These are phyloP conservation scores for Drosophila asahinai DNA, from an alignment of 1,140 invertebrate genomes.

Conservation along the genomic window DNA sequence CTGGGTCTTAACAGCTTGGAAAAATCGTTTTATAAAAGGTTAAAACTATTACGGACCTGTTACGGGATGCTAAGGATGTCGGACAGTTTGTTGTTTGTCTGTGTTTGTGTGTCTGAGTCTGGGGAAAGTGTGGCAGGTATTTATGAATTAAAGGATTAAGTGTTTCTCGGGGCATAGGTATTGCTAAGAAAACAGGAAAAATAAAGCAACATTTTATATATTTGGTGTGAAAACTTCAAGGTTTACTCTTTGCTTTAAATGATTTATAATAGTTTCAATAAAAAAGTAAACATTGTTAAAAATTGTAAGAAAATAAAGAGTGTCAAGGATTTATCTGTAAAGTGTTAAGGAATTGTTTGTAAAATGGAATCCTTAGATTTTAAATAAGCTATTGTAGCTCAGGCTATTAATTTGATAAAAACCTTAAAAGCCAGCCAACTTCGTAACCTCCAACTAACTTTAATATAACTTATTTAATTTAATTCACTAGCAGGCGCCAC, in stretches of 20 bases:
- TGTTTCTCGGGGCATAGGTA: slow-evolving; percentile 5
- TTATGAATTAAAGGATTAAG: slow-evolving; percentile 36
- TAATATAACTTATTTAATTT: slow-evolving; percentile 36
- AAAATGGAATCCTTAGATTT: too few species aligned
- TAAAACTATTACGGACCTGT: slow-evolving; percentile 38
- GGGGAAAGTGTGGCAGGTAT: slow-evolving; percentile 18
- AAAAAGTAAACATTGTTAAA: too few species aligned
- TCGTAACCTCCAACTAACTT: slow-evolving; percentile 1
- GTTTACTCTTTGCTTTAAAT: neutral
- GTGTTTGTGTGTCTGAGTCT: neutral
- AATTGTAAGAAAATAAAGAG: too few species aligned
- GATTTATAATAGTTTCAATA: too few species aligned
- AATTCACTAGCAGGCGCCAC: slow-evolving; percentile 20
- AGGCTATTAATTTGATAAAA: too few species aligned
- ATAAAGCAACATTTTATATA: neutral
- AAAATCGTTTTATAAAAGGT: slow-evolving; percentile 56
- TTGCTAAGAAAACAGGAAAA: neutral
- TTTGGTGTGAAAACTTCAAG: neutral
- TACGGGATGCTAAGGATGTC: slow-evolving; percentile 14
- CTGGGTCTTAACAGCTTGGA: slow-evolving; percentile 37
- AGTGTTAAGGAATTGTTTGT: too few species aligned
- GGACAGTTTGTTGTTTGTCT: slow-evolving; percentile 10
- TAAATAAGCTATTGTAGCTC: too few species aligned
- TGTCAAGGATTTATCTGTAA: too few species aligned
- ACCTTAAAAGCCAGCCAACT: too few species aligned